Percentiles rank a stretch among this genome's conserved stretches.
phyloP scores from a whole-genome alignment of 2,888 invertebrate species.

The Gnatocerus cornutus region DNA sequence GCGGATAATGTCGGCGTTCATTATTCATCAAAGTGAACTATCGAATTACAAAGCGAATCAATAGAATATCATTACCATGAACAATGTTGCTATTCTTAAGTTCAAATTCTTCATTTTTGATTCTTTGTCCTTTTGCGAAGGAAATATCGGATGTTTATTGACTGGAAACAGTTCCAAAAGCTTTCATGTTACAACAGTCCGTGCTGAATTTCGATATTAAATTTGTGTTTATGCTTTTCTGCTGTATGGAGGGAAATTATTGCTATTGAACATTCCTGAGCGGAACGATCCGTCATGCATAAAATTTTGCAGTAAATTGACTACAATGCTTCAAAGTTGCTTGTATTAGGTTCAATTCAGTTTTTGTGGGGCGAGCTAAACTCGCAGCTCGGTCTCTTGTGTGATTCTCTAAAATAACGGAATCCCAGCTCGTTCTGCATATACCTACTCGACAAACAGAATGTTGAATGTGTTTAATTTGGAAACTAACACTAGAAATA shows the following conservation, averaged over 20 bases:
- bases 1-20: conserved; percentile 24
- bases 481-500: too few species aligned
- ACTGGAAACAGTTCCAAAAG: conserved; percentile 45
- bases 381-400: conserved; percentile 17
- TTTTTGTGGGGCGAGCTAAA: conserved; percentile 5
- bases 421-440: neutral
- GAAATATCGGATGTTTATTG: conserved; percentile 47
- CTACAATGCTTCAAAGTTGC: conserved; percentile 30
- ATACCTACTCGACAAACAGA: too few species aligned
- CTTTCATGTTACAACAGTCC: conserved; percentile 36
- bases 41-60: conserved; percentile 45
- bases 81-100: conserved; percentile 8
- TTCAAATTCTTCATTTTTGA: conserved; percentile 37
- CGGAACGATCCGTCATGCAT: conserved; percentile 42
- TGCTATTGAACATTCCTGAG: conserved; percentile 42
- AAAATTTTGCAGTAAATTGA: conserved; percentile 44
- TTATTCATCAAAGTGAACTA: conserved; percentile 43
- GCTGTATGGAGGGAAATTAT: conserved; percentile 42
- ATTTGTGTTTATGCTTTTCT: conserved; percentile 47
- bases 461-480: too few species aligned
- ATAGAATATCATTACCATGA: conserved; percentile 27
- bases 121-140: conserved; percentile 30
- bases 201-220: conserved; percentile 44
- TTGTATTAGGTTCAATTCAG: conserved; percentile 6
- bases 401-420: neutral